Evolutionary conservation across 2,113 vertebrate species (phyloP).

Genomic region (Pelobates fuscus): DNA sequence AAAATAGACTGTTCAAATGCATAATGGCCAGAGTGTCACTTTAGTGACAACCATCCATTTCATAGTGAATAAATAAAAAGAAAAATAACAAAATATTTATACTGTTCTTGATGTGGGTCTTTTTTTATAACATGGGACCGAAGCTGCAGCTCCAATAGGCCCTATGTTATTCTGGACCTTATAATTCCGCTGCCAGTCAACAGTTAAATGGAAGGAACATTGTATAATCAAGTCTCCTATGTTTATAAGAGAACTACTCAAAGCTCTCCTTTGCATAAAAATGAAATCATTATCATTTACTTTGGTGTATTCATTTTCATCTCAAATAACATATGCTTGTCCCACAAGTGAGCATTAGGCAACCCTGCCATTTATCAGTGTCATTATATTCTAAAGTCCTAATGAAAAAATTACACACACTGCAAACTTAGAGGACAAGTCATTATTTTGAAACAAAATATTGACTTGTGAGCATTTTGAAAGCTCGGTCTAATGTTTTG

Average conservation of each 20-base stretch:
- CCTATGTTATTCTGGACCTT: too few species aligned
- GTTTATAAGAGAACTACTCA: conserved; percentile 1
- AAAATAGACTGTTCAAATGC: too few species aligned
- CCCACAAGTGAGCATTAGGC: conserved; percentile 39
- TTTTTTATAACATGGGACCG: too few species aligned
- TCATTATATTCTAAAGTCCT: conserved; percentile 49
- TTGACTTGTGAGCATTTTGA: conserved; percentile 48
- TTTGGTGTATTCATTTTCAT: conserved; percentile 50
- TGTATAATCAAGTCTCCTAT: conserved; percentile 1
- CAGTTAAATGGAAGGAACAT: conserved; percentile 1
- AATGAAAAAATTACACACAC: conserved; percentile 56
- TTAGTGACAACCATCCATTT: too few species aligned
- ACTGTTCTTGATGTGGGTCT: too few species aligned
- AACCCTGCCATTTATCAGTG: conserved; percentile 53
- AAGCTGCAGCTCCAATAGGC: too few species aligned
- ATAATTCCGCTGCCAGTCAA: too few species aligned
- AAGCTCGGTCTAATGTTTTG: conserved; percentile 23
- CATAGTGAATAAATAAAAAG: too few species aligned
- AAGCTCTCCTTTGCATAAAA: conserved; percentile 40
- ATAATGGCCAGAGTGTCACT: too few species aligned
- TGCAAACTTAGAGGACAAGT: conserved; percentile 52
- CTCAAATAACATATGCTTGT: conserved; percentile 49
- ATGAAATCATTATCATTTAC: conserved; percentile 47
- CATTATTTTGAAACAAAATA: conserved; percentile 48
- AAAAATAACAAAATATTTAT: too few species aligned